These are phyloP conservation scores for Tipula helvola DNA, from an alignment of 2,888 invertebrate species.

Conservation along the genomic window DNA sequence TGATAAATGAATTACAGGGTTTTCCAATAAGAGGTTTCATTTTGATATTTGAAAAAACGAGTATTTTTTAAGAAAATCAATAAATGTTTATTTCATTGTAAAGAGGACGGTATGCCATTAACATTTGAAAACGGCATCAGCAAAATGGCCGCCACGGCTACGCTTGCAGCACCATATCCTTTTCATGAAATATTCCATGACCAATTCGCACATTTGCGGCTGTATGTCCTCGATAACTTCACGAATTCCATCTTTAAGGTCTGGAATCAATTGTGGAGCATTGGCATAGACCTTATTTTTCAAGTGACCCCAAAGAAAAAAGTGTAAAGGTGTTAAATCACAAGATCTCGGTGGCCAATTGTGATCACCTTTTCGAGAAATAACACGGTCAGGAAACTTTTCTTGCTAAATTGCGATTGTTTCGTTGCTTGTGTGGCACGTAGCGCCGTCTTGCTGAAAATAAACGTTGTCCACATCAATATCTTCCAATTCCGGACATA, in stretches of 20 bases:
- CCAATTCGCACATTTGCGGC: background rate
- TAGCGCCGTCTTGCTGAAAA: conserved; percentile 7
- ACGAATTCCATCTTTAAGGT: background rate
- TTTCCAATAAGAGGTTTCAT: no score
- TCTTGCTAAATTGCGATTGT: background rate
- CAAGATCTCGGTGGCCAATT: background rate
- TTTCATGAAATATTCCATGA: background rate
- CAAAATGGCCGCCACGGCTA: no score
- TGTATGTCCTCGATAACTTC: background rate
- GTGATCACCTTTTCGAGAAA: background rate
- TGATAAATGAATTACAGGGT: no score
- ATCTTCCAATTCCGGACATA: no score
- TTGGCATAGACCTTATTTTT: background rate
- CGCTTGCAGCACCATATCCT: no score
- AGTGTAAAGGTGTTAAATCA: background rate
- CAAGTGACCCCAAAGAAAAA: background rate
- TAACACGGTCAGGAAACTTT: background rate
- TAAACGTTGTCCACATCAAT: background rate
- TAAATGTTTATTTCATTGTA: no score
- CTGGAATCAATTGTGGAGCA: background rate
- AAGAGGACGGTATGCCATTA: no score
- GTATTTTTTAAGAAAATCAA: no score
- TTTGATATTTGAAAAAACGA: no score
- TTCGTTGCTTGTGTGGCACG: conserved; percentile 6
- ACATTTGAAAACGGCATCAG: no score